These are phyloP conservation scores for Drosophila ercepeae DNA, from an alignment of 1,140 invertebrate genomes.

Conservation along the genomic window DNA sequence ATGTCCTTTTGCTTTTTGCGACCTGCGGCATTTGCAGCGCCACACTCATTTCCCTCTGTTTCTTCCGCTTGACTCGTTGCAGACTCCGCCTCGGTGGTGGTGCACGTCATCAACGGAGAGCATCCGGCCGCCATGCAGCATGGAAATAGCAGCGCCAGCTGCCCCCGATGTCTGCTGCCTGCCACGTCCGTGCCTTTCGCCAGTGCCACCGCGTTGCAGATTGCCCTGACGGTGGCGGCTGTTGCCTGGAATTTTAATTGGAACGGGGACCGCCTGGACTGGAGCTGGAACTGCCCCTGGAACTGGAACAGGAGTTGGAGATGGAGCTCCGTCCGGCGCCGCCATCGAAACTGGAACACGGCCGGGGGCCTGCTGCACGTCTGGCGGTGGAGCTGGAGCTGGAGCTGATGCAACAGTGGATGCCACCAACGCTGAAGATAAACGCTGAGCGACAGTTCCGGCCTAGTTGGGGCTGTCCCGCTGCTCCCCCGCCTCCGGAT, in stretches of 20 bases:
- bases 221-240: conserved; percentile 54
- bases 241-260: conserved; percentile 68
- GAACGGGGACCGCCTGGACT: conserved; percentile 10
- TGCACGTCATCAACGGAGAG: conserved; percentile 88
- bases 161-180: conserved; percentile 41
- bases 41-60: conserved; percentile 27
- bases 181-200: conserved; percentile 68
- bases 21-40: conserved; percentile 31
- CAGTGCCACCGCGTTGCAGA: conserved; percentile 45
- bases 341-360: background rate
- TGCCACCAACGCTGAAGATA: conserved; percentile 6
- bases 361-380: conserved; percentile 1
- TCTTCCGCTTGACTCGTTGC: conserved; percentile 10
- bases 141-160: conserved; percentile 84
- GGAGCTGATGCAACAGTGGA: conserved; percentile 55
- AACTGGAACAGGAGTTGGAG: conserved; percentile 30
- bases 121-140: conserved; percentile 91
- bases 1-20: conserved; percentile 40
- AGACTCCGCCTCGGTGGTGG: conserved; percentile 88
- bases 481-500: conserved; percentile 42
- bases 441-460: conserved; percentile 57
- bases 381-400: conserved; percentile 60
- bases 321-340: background rate
- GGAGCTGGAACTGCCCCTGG: conserved; percentile 8
- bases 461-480: conserved; percentile 66